Base-by-base conservation (phyloP, 2,113 vertebrate genomes). In the Microcebus jonahi region DNA sequence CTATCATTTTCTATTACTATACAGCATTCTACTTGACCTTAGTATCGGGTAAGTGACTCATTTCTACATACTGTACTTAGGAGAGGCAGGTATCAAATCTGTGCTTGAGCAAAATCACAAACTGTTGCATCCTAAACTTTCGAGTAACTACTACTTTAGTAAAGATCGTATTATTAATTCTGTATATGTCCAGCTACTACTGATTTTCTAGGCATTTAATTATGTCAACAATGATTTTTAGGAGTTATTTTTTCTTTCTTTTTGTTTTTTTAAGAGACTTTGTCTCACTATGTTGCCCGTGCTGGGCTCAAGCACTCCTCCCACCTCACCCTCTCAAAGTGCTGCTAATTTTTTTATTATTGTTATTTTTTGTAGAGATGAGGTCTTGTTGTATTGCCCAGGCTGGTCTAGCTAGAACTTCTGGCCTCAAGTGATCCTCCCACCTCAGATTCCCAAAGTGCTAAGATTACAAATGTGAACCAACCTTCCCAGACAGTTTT, bases 141-240 rank as follows among this genome's bases (percentile, higher is more conserved):
- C 73, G 36, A 91, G 48, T 71, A 61, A 77, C 50, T 90, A 59
- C 75, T 83, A 53, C 42, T 91, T 87, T 96, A 68, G 65, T 87
- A 76, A 68, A 25, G 20, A 57, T 88, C 20, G 34, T 76, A 55
- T 77, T 89, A 70, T 70, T 87, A 88, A 96, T 76, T 29, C 76
- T 15, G 25, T 76, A 53, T 36, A 53, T 91, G 29, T 83, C 59
- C 70, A 15, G 34, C 11, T 82, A 75, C 57, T 82, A 25, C 53
- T 89, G 13, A 48, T 83, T 96, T 91, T 70, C 76, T 77, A 20
- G 50, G n/a, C 53, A 90, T 81, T 87, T 91, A 75, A 59, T 83
- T 94, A 82, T 73, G 13, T 88, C 76, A 91, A 6, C 61, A 94
- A 83, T 68, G 53, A 70, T 96, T 94, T 92, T 10, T 14, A 27